Evolutionary conservation across 2,797 vertebrate genomes (phyloP), one percentile per base, ranked within the genome.

Genomic region (Mus spretus): DNA sequence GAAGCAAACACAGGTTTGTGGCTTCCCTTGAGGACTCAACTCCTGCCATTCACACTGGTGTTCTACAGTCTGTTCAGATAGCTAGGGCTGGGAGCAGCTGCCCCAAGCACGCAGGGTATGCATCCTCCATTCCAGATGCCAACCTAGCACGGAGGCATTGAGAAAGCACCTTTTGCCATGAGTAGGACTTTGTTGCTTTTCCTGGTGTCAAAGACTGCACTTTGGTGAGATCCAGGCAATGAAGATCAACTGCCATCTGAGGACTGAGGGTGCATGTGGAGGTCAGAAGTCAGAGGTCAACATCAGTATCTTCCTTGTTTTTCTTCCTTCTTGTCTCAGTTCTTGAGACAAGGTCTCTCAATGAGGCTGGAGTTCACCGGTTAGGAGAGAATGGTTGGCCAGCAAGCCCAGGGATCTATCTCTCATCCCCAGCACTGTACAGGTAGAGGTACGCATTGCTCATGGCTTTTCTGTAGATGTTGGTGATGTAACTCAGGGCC

Each of bases 11-110:
- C 81, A 50, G 74, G 22, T 50, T 50, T n/a, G 74, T 1, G 11
- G 40, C 50, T 94, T 50, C 26, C 75, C 72, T 88, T 75, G 80
- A 75, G 85, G 81, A 94, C n/a, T 61, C 10, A 75, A 67, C 34
- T 87, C 67, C n/a, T 63, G 72, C 44, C n/a, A 34, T 3, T 26
- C 59, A 50, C 6, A 50, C 57, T 1, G 57, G 0, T 24, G 2
- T 96, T 72, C 59, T 11, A 19, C 0, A 0, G 47, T 77, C 55
- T 31, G 40, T 61, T 61, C 28, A 17, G 74, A 31, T 89, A 50
- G 55, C 59, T 31, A 14, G 37, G 63, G 10, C 70, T 57, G 31
- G 70, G 14, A 92, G 50, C n/a, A 85, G 65, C 83, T 78, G 17
- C 14, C 37, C 20, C 9, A 1, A 28, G 63, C 2, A 11, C 34